These are phyloP conservation scores for Mormyrus lacerda DNA, from an alignment of 2,113 vertebrate genomes.

Conservation along the genomic window DNA sequence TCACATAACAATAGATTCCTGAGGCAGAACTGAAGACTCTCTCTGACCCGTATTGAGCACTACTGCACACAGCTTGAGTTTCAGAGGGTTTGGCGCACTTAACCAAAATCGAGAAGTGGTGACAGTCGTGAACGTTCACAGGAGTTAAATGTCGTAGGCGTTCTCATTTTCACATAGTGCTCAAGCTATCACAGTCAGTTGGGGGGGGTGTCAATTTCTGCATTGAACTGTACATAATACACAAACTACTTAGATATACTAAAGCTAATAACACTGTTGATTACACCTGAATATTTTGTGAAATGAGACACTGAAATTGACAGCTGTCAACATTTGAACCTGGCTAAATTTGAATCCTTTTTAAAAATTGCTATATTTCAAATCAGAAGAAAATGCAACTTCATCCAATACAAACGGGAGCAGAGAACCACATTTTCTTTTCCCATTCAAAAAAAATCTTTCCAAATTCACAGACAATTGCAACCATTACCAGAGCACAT, in stretches of 20 bases:
- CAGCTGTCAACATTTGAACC: neutral
- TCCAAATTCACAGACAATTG: neutral
- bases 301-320: neutral
- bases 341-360: neutral
- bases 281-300: neutral
- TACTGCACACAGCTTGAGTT: conserved; percentile 18
- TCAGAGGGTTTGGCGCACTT: neutral
- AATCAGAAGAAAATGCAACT: neutral
- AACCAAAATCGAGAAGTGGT: neutral
- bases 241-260: conserved; percentile 17
- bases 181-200: neutral
- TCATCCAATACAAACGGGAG: neutral
- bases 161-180: neutral
- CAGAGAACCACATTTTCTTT: neutral
- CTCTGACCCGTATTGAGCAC: conserved; percentile 15
- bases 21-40: conserved; percentile 12
- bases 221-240: neutral
- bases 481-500: neutral
- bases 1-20: neutral
- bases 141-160: neutral
- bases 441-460: neutral
- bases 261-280: conserved; percentile 21
- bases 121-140: neutral
- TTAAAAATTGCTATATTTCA: neutral
- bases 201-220: neutral